Percentiles rank a stretch among this genome's conserved stretches.
Evolutionary conservation across 2,113 vertebrate genomes (phyloP).

Genomic region (Dasyprocta punctata): DNA sequence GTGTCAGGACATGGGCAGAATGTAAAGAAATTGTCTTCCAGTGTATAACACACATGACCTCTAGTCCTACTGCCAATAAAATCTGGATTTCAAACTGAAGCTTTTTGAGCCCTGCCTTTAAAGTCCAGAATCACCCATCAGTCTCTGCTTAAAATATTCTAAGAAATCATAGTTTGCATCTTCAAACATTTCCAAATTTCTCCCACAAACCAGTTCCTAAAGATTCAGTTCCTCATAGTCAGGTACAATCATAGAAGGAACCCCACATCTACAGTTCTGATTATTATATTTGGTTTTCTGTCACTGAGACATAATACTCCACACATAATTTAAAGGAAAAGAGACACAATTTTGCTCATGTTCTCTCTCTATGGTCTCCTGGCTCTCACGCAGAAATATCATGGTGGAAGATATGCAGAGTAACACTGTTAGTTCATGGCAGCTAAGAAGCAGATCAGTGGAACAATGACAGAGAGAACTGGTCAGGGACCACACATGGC

Average conservation of each 20-base stretch:
- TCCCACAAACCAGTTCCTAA: not conserved
- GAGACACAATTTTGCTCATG: not conserved
- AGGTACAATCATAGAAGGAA: not conserved
- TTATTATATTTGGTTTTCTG: not conserved
- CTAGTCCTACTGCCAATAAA: too few relatives aligned
- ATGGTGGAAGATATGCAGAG: not conserved
- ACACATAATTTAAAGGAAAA: not conserved
- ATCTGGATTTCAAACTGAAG: not conserved
- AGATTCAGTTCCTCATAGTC: not conserved
- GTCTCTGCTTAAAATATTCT: not conserved
- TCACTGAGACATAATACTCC: not conserved
- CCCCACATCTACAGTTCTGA: not conserved
- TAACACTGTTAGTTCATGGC: not conserved
- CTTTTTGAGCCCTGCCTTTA: too few relatives aligned
- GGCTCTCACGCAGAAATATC: not conserved
- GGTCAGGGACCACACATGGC: not conserved
- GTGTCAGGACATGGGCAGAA: too few relatives aligned
- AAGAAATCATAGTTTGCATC: not conserved
- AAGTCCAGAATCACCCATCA: not conserved
- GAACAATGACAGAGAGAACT: not conserved
- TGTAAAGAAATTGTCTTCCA: too few relatives aligned
- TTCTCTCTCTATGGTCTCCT: not conserved
- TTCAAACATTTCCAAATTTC: not conserved
- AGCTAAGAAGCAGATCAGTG: not conserved
- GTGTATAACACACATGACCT: too few relatives aligned